Evolutionary conservation across 2,888 invertebrate genomes (phyloP), one percentile per base, ranked within the genome.

Genomic region (Holacanthella duospinosa): DNA sequence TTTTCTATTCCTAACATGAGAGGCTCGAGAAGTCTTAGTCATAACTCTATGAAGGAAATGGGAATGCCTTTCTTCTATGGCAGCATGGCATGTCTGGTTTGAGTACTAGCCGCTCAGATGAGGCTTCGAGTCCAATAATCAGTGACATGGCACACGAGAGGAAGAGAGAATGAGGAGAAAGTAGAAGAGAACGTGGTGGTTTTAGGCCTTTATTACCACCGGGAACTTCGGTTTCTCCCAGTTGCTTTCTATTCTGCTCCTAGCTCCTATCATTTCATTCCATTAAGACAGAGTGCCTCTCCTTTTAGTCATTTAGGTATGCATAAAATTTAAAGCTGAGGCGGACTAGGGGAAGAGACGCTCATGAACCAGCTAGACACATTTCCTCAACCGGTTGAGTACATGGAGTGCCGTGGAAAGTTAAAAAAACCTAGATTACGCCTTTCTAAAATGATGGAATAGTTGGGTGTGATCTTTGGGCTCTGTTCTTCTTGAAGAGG

Each of bases 201-300:
- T 16, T 9, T 48, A 16, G 48, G 48, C 21, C 21, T 21, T n/a
- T 48, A n/a, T 48, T 48, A 48, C 21, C 21, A 12, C 9, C 6
- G 16, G 36, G 36, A 36, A 16, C 36, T 36, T 21, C 48, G 19
- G 6, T 21, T 48, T 4, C 48, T 48, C 48, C 19, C 48, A 4
- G 48, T 48, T 21, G 19, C n/a, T 21, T 4, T 48, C 4, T n/a
- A n/a, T n/a, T n/a, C n/a, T n/a, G n/a, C n/a, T n/a, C n/a, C n/a
- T n/a, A n/a, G n/a, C 12, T 21, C 48, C 48, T 48, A 48, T 48
- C 48, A 48, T 48, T 48, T 48, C 48, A 48, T 48, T 48, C 48
- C 48, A 48, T 48, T 48, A 48, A 48, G 48, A 21, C 12, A 48
- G 19, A 48, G 19, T 48, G 48, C 48, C 48, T 48, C 48, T 21